Evolutionary conservation across 2,888 invertebrate genomes (phyloP).

Genomic region (Pseudanteris insignis): DNA sequence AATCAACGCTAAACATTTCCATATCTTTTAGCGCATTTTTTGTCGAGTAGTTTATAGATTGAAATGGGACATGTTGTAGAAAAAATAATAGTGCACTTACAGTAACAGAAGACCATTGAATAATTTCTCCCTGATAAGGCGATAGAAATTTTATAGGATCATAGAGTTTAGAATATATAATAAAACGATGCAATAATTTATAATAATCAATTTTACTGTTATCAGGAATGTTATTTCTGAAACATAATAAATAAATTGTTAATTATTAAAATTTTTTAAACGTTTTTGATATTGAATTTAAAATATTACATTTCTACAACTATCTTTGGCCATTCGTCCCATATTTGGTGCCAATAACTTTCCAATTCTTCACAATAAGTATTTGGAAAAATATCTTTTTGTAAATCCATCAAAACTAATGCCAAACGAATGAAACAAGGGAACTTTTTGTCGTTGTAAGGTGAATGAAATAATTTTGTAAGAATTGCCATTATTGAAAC

Average conservation of each 20-base stretch:
- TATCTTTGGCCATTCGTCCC: constrained; percentile 33
- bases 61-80: constrained; percentile 57
- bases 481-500: constrained; percentile 11
- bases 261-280: background rate
- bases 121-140: constrained; percentile 64
- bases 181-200: constrained; percentile 64
- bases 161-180: constrained; percentile 58
- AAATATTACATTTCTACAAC: constrained; percentile 23
- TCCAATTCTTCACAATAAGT: constrained; percentile 12
- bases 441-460: constrained; percentile 6
- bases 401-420: constrained; percentile 24
- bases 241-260: constrained; percentile 3
- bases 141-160: constrained; percentile 61
- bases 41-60: constrained; percentile 30
- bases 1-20: constrained; percentile 46
- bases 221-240: constrained; percentile 24
- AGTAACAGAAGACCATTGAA: constrained; percentile 63
- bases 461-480: background rate
- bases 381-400: constrained; percentile 16
- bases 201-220: constrained; percentile 51
- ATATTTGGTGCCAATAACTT: constrained; percentile 29
- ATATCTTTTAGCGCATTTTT: constrained; percentile 31
- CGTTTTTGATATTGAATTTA: no score
- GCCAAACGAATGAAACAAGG: constrained; percentile 11
- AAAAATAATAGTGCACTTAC: constrained; percentile 62